Evolutionary conservation across 2,113 vertebrate genomes (phyloP).

Genomic region (Laticauda colubrina): DNA sequence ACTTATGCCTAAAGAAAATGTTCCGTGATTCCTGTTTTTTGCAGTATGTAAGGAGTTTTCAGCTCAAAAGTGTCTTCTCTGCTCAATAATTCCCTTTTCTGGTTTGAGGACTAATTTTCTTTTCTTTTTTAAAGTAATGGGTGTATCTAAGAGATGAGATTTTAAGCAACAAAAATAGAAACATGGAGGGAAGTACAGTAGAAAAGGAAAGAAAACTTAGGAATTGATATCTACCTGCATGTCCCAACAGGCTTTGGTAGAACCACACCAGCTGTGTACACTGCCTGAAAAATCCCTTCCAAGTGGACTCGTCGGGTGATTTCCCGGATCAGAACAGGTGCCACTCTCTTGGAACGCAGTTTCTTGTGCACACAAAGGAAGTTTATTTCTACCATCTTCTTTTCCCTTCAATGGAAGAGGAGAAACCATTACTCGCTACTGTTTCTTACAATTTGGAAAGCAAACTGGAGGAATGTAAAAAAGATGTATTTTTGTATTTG

Average conservation of each 20-base stretch:
- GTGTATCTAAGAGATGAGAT: not conserved
- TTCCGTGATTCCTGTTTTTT: not conserved
- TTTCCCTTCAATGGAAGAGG: slow-evolving; percentile 76
- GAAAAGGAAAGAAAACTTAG: not conserved
- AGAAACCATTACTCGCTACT: not conserved
- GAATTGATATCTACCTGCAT: slow-evolving; percentile 80
- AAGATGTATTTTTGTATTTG: not conserved
- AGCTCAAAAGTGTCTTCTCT: not conserved
- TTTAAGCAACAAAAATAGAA: not conserved
- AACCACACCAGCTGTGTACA: slow-evolving; percentile 96
- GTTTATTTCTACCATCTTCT: slow-evolving; percentile 99
- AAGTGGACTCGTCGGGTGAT: slow-evolving; percentile 94
- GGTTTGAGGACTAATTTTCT: not conserved
- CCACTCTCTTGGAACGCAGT: slow-evolving; percentile 94
- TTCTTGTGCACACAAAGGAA: slow-evolving; percentile 99
- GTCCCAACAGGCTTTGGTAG: slow-evolving; percentile 97
- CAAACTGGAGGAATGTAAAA: not conserved
- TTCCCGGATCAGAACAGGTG: slow-evolving; percentile 94
- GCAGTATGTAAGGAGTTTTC: not conserved
- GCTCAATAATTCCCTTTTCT: not conserved
- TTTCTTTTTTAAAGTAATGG: not conserved
- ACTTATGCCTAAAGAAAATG: not conserved
- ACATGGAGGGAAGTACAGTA: not conserved
- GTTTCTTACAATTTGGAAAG: not conserved
- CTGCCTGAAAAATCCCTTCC: slow-evolving; percentile 97